These are phyloP conservation scores for Ciconia boyciana DNA, from an alignment of 2,113 vertebrate genomes.

Conservation along the genomic window DNA sequence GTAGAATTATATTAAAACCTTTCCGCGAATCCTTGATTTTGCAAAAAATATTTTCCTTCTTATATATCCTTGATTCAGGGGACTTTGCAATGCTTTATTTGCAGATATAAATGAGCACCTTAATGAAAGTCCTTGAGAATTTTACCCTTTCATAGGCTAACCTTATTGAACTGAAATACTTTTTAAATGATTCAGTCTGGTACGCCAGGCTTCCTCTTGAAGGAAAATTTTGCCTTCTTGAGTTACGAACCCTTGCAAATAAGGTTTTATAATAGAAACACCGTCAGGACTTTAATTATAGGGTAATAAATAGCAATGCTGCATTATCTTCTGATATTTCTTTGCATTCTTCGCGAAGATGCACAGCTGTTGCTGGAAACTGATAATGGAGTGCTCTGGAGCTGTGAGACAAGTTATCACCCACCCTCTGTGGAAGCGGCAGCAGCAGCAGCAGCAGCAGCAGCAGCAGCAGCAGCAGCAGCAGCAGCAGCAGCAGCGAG, in stretches of 20 bases:
- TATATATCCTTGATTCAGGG: not conserved
- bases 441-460: too few species aligned
- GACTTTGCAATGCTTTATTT: not conserved
- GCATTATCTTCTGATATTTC: constrained; percentile 74
- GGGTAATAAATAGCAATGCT: constrained; percentile 77
- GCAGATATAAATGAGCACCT: constrained; percentile 7
- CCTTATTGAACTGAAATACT: constrained; percentile 36
- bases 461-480: too few species aligned
- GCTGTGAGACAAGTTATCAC: constrained; percentile 32
- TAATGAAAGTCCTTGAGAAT: constrained; percentile 46
- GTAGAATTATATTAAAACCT: constrained; percentile 38
- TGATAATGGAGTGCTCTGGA: constrained; percentile 55
- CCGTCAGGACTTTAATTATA: constrained; percentile 77
- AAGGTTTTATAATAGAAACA: constrained; percentile 71
- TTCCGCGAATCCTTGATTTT: not conserved
- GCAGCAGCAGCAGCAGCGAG: too few species aligned
- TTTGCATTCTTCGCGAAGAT: constrained; percentile 44
- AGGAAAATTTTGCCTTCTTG: constrained; percentile 62
- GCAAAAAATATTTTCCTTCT: not conserved
- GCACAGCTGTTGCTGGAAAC: constrained; percentile 75
- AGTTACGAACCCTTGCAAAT: constrained; percentile 77
- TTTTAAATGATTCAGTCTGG: not conserved
- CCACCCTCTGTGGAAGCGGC: not conserved
- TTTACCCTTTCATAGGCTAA: constrained; percentile 46
- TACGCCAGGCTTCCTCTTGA: constrained; percentile 33